Evolutionary conservation across 2,113 vertebrate species (phyloP), one percentile per base, ranked within the genome.

Genomic region (Nyctibius bracteatus): DNA sequence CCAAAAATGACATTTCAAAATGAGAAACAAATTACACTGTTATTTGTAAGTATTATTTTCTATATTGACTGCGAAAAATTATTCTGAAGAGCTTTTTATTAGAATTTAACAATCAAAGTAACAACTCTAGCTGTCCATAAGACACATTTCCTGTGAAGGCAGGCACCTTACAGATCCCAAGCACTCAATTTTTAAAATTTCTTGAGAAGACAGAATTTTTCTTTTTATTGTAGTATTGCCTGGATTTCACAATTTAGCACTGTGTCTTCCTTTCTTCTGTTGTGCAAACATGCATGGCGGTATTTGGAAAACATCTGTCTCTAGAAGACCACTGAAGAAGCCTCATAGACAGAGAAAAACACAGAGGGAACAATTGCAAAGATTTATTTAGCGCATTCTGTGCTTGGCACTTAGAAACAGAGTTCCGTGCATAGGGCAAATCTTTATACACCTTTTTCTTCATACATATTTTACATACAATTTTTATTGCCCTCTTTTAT

Each of bases 381-480:
- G 97, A 97, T 99, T 99, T 99, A 99, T 99, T 99, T 98, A 98
- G 98, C 97, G 98, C 95, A 92, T 98, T 98, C 97, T 98, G 99
- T 99, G 99, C 99, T 99, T 99, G 98, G 99, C 99, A 99, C 99
- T 97, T 98, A 97, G 99, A 99, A 99, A 98, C 99, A 99, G 98
- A 99, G 97, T 98, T 98, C 97, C 98, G 98, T 98, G 97, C 97
- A 97, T 98, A 98, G 98, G 98, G 98, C 98, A 98, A 98, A 98
- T 98, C 97, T 98, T 98, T 98, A 97, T 98, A 98, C 98, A 97
- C 97, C 97, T 98, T 98, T 97, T 98, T 98, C 97, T 98, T 98
- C 97, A 98, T 98, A 98, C 98, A 98, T 98, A 98, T 98, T 98
- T 98, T 98, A 98, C 98, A 98, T 98, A 98, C 96, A 96, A 96